Evolutionary conservation across 2,113 vertebrate genomes (phyloP).

Genomic region (Ptilorrhoa leucosticta): DNA sequence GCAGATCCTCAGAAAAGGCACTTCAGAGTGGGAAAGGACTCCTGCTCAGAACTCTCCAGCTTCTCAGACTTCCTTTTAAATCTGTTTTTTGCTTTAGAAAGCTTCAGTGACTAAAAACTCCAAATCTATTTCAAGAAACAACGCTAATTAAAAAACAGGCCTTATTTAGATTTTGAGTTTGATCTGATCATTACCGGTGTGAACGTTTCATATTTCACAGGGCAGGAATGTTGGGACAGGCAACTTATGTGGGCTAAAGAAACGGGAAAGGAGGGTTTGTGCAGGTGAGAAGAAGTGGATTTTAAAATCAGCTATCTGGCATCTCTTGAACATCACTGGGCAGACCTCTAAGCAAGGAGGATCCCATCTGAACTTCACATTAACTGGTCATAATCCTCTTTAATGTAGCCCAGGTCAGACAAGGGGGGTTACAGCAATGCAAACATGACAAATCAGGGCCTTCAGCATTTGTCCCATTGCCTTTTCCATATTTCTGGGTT

Average conservation of each 20-base stretch:
- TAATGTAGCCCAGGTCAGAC: background rate
- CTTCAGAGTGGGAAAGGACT: background rate
- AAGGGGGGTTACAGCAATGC: background rate
- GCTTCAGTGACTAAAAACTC: background rate
- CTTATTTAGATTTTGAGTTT: background rate
- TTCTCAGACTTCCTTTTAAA: background rate
- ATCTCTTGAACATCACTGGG: background rate
- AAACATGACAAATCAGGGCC: background rate
- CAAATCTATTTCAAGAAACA: background rate
- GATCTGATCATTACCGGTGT: background rate
- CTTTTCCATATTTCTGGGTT: background rate
- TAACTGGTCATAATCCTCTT: background rate
- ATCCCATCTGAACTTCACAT: background rate
- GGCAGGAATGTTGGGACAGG: background rate
- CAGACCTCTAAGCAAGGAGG: background rate
- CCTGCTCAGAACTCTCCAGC: background rate
- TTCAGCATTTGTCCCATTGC: background rate
- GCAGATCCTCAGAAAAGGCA: background rate
- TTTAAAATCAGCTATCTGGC: background rate
- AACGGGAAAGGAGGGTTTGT: background rate
- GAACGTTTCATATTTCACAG: background rate
- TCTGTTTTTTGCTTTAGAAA: background rate
- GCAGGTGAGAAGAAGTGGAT: background rate
- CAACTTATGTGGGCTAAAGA: background rate
- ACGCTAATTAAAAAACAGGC: background rate